phyloP scores from a whole-genome alignment of 2,888 invertebrate genomes.

The Helleia helle region DNA sequence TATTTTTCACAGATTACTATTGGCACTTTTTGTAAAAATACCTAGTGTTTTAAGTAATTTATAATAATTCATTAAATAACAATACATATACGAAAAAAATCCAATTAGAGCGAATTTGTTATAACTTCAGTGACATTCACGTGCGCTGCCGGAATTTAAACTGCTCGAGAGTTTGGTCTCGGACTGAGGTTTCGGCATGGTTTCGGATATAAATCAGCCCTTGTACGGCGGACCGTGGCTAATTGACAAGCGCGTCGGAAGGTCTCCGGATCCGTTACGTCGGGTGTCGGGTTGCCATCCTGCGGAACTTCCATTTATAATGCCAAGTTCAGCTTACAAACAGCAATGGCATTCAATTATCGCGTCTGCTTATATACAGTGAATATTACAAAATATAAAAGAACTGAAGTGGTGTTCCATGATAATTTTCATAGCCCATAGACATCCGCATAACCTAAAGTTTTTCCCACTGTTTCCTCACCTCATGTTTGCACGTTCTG shows the following conservation, averaged over 20 bases:
- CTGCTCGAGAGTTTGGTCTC: not conserved
- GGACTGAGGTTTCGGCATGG: conserved; percentile 7
- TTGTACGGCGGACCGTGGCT: conserved; percentile 14
- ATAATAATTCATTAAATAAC: too few relatives aligned
- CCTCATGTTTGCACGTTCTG: conserved; percentile 1
- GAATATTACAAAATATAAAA: not conserved
- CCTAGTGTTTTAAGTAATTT: too few relatives aligned
- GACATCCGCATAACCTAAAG: too few relatives aligned
- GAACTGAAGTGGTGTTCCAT: too few relatives aligned
- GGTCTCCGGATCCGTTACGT: conserved; percentile 21
- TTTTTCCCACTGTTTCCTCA: conserved; percentile 6
- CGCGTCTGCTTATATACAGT: not conserved
- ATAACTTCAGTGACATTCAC: too few relatives aligned
- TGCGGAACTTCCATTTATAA: conserved; percentile 28
- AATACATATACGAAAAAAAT: too few relatives aligned
- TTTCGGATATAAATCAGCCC: conserved; percentile 19
- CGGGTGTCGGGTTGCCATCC: conserved; percentile 31
- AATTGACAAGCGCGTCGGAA: conserved; percentile 23
- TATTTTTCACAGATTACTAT: too few relatives aligned
- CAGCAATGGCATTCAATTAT: conserved; percentile 16
- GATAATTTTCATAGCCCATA: too few relatives aligned
- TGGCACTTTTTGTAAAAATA: too few relatives aligned
- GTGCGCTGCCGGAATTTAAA: too few relatives aligned
- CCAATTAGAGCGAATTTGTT: too few relatives aligned
- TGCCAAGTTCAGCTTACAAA: conserved; percentile 23